Evolutionary conservation across 2,888 invertebrate genomes (phyloP), one percentile per base, ranked within the genome.

Genomic region (Bembecia ichneumoniformis): DNA sequence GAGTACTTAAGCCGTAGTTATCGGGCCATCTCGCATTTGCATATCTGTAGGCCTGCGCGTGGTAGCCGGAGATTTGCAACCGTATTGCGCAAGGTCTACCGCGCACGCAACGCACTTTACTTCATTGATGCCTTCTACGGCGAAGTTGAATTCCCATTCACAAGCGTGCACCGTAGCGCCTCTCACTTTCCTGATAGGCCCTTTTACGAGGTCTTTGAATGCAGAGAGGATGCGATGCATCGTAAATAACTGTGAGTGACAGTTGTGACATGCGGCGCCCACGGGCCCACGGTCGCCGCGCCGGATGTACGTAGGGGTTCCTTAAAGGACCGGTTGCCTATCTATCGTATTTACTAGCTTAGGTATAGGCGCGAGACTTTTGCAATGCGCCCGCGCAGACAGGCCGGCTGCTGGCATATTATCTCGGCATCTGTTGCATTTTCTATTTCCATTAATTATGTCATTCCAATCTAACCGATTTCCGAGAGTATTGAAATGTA

Each of bases 221-320:
- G 66, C 46, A 59, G 53, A 59, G 71, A 73, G 68, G 74, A 77
- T 74, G 66, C 71, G 66, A 59, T 57, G 59, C 58, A 62, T 71
- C 66, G 71, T 82, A 76, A 76, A 81, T 79, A 79, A 64, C 58
- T 55, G 64, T 74, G 77, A 77, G 75, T 72, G 82, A 82, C 82
- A 77, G 71, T 78, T 76, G 79, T 76, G 67, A 71, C 74, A 74
- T 55, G 48, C 47, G 20, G 20, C 69, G 64, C 84, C 83, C 74
- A 82, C 84, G 75, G 76, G 52, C 57, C 55, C 60, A n/a, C 9
- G 28, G 9, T 28, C 28, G 28, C 28, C 28, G 63, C 79, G 77
- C 87, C 87, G 86, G 87, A 87, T 87, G 81, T 82, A 82, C 82
- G 87, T 86, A 86, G 82, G 83, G 79, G 81, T 74, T 75, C 75